Evolutionary conservation across 2,888 invertebrate genomes (phyloP).

Genomic region (Leptopilina syphax): DNA sequence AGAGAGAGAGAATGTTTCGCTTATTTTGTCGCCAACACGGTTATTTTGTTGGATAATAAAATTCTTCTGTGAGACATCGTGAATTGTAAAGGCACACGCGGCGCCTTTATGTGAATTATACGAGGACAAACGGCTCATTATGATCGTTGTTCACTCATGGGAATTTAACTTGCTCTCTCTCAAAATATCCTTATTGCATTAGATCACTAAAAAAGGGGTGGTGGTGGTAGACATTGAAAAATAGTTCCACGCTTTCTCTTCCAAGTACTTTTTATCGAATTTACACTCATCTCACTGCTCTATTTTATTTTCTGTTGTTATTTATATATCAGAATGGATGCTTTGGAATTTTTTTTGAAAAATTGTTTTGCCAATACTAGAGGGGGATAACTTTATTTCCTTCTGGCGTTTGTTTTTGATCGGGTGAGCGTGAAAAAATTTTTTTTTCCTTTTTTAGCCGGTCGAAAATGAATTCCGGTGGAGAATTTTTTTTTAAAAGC

Average conservation of each 20-base stretch:
- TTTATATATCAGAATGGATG: conserved; percentile 11
- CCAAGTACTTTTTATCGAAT: conserved; percentile 1
- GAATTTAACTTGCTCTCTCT: background rate
- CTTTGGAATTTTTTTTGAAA: conserved; percentile 1
- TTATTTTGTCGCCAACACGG: background rate
- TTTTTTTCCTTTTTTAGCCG: background rate
- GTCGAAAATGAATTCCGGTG: background rate
- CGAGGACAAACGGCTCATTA: conserved; percentile 1
- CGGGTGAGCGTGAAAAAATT: background rate
- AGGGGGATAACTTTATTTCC: background rate
- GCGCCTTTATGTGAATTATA: conserved; percentile 29
- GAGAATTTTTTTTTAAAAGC: background rate
- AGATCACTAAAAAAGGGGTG: background rate
- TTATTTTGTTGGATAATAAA: conserved; percentile 7
- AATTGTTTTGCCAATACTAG: background rate
- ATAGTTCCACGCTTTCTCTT: background rate
- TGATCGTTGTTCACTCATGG: conserved; percentile 11
- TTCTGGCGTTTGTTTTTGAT: conserved; percentile 5
- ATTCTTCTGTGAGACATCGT: background rate
- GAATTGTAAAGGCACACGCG: background rate
- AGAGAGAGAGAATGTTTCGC: no score
- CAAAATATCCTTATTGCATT: background rate
- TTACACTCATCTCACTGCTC: background rate
- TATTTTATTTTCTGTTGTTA: background rate
- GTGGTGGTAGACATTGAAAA: background rate